Evolutionary conservation across 2,113 vertebrate genomes (phyloP).

Genomic region (Microtus ochrogaster): DNA sequence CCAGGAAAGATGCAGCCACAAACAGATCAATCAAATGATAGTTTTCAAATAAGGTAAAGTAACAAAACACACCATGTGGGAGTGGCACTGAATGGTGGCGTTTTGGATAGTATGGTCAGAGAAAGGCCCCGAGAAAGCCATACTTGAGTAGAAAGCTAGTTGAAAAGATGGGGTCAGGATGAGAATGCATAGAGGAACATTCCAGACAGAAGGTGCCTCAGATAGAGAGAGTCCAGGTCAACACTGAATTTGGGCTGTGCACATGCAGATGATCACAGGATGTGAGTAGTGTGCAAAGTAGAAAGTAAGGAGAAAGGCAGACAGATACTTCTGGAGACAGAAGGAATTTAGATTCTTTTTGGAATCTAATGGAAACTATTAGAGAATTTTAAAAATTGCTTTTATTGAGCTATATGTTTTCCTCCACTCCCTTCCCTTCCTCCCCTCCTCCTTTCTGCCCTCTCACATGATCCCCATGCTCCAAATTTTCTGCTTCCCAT

Average conservation of each 20-base stretch:
- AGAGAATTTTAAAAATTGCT: constrained; percentile 4
- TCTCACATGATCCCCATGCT: too few species aligned
- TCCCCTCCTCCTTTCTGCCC: too few species aligned
- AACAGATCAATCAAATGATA: constrained; percentile 20
- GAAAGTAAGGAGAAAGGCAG: background rate
- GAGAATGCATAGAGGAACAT: background rate
- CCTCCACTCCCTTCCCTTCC: too few species aligned
- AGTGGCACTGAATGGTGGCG: background rate
- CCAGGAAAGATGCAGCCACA: background rate
- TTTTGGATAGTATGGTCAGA: background rate
- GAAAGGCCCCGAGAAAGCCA: background rate
- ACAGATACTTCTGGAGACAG: background rate
- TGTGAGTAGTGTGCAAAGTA: background rate
- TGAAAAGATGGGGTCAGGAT: background rate
- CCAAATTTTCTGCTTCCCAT: too few species aligned
- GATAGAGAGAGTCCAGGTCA: background rate
- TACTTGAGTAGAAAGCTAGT: background rate
- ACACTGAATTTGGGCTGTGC: background rate
- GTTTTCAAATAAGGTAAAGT: background rate
- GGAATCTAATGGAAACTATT: background rate
- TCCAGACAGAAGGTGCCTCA: background rate
- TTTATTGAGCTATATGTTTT: too few species aligned
- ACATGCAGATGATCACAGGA: background rate
- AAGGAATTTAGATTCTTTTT: constrained; percentile 31
- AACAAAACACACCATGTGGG: background rate